Conservation (phyloP, 2,797 vertebrate genomes). For the Eulemur albifrons region DNA sequence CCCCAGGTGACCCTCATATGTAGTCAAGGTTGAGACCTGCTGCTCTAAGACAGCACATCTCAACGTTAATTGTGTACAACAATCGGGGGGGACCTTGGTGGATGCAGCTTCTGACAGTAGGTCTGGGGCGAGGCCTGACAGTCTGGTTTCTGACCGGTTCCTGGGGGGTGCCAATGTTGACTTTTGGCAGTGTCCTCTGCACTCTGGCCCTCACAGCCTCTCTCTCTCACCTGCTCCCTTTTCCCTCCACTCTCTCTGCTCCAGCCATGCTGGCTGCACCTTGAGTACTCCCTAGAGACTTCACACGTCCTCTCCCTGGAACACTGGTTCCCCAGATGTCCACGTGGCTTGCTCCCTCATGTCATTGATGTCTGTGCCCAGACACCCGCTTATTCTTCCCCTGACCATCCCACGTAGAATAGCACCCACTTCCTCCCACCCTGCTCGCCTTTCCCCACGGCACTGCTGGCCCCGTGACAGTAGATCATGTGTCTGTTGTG, state of each 20-base stretch:
- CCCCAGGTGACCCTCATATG: background rate
- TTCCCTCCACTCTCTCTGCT: background rate
- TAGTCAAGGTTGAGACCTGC: background rate
- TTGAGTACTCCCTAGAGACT: background rate
- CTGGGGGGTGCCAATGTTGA: background rate
- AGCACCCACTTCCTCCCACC: too few relatives aligned
- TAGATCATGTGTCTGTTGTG: background rate
- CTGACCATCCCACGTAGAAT: background rate
- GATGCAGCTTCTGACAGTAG: background rate
- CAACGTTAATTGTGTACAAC: background rate
- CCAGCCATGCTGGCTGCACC: background rate
- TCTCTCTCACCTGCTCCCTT: background rate
- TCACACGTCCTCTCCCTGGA: background rate
- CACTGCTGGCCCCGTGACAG: fast-evolving
- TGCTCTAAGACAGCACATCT: background rate
- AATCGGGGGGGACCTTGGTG: background rate
- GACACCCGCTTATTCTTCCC: background rate
- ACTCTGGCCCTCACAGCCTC: background rate
- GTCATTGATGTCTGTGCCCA: background rate
- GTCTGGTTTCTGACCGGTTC: background rate
- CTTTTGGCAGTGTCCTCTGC: fast-evolving
- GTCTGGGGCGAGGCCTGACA: background rate
- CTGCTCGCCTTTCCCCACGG: fast-evolving
- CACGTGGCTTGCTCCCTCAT: background rate
- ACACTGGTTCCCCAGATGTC: background rate